Evolutionary conservation across 2,888 invertebrate species (phyloP).

Genomic region (Byasa hedistus): DNA sequence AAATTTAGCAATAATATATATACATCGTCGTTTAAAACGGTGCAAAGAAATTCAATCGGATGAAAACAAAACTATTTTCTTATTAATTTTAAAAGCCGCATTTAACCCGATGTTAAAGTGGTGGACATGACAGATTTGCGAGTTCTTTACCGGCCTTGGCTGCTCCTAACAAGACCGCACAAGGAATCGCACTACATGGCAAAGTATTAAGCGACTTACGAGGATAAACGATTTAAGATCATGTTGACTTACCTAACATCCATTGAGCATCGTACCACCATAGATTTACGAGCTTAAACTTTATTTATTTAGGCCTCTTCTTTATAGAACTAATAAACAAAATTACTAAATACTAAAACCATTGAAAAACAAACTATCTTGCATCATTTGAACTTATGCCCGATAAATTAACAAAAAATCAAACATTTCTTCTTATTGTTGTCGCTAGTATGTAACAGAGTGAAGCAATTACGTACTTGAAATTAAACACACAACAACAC

Average conservation of each 20-base stretch:
- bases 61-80: constrained; percentile 3
- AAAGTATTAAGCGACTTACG: constrained; percentile 32
- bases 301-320: constrained; percentile 12
- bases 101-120: constrained; percentile 35
- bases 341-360: too few species aligned
- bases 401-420: too few species aligned
- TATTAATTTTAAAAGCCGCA: constrained; percentile 27
- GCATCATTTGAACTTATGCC: too few species aligned
- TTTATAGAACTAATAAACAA: background rate
- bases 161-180: constrained; percentile 44
- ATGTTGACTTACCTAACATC: constrained; percentile 30
- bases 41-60: background rate
- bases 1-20: background rate
- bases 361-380: too few species aligned
- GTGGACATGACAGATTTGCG: constrained; percentile 47
- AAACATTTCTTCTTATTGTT: too few species aligned
- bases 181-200: constrained; percentile 26
- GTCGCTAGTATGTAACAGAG: too few species aligned
- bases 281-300: constrained; percentile 22
- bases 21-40: background rate
- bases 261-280: constrained; percentile 28
- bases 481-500: too few species aligned
- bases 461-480: too few species aligned
- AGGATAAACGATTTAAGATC: constrained; percentile 31
- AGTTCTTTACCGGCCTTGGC: constrained; percentile 38